Percentiles rank a stretch among this genome's conserved stretches.
phyloP scores from a whole-genome alignment of 2,888 invertebrate species.

The Acrobasis suavella region DNA sequence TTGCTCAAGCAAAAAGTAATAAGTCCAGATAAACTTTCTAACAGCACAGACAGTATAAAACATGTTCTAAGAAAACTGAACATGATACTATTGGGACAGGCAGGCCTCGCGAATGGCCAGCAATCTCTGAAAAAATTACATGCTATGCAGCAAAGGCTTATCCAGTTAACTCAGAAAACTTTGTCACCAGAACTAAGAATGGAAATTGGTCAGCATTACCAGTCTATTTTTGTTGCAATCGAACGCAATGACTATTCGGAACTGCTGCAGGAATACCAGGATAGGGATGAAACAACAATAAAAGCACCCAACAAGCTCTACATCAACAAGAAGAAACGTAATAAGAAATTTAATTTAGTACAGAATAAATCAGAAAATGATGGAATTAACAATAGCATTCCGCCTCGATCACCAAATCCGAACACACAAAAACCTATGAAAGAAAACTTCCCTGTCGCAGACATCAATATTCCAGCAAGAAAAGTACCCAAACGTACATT shows the following conservation, averaged over 20 bases:
- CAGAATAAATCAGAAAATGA: constrained; percentile 32
- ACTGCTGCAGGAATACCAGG: constrained; percentile 56
- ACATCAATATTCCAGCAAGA: background rate
- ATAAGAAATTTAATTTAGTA: constrained; percentile 41
- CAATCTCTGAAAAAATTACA: constrained; percentile 70
- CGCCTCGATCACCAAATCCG: constrained; percentile 36
- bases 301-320: constrained; percentile 14
- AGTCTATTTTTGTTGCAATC: constrained; percentile 73
- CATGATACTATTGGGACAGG: constrained; percentile 83
- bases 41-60: constrained; percentile 67
- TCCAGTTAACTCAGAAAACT: constrained; percentile 49
- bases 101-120: constrained; percentile 78
- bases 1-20: constrained; percentile 60
- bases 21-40: constrained; percentile 52
- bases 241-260: constrained; percentile 67
- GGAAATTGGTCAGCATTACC: constrained; percentile 77
- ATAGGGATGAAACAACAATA: constrained; percentile 30
- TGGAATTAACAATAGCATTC: constrained; percentile 42
- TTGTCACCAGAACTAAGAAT: constrained; percentile 66
- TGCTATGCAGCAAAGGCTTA: constrained; percentile 56
- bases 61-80: constrained; percentile 75
- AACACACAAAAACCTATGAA: background rate
- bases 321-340: constrained; percentile 42
- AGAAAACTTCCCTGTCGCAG: background rate
- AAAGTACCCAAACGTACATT: constrained; percentile 33